phyloP scores from a whole-genome alignment of 2,888 invertebrate species.

The Mellilla xanthometata region DNA sequence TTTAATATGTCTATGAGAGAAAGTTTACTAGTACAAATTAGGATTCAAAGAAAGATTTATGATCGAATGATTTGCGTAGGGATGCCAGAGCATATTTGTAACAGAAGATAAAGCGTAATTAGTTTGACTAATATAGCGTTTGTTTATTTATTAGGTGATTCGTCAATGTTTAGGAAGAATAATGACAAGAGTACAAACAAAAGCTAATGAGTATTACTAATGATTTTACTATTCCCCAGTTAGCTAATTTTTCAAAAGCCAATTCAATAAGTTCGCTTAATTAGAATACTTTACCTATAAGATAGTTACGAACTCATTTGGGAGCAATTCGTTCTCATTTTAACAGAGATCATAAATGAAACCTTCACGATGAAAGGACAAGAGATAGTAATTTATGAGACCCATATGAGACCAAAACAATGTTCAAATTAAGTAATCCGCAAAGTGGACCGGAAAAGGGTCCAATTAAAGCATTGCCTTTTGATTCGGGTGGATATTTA shows the following conservation, averaged over 20 bases:
- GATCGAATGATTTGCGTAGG: constrained; percentile 42
- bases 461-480: constrained; percentile 73
- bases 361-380: not conserved
- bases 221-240: too few relatives aligned
- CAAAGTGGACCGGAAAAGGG: constrained; percentile 62
- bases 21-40: constrained; percentile 49
- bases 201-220: not conserved
- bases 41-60: constrained; percentile 59
- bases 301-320: too few relatives aligned
- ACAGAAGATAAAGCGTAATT: constrained; percentile 19
- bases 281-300: too few relatives aligned
- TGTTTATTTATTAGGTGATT: constrained; percentile 5
- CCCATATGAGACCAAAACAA: constrained; percentile 40
- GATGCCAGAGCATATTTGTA: constrained; percentile 23
- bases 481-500: constrained; percentile 75
- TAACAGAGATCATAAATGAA: too few relatives aligned
- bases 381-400: constrained; percentile 31
- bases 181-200: not conserved
- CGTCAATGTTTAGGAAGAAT: constrained; percentile 3
- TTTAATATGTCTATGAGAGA: constrained; percentile 34
- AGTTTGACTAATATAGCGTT: constrained; percentile 16
- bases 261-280: too few relatives aligned
- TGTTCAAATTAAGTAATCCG: constrained; percentile 69
- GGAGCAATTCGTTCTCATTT: too few relatives aligned
- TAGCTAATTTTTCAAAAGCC: too few relatives aligned